phyloP scores from a whole-genome alignment of 2,888 invertebrate genomes.

The Leptura quadrifasciata region DNA sequence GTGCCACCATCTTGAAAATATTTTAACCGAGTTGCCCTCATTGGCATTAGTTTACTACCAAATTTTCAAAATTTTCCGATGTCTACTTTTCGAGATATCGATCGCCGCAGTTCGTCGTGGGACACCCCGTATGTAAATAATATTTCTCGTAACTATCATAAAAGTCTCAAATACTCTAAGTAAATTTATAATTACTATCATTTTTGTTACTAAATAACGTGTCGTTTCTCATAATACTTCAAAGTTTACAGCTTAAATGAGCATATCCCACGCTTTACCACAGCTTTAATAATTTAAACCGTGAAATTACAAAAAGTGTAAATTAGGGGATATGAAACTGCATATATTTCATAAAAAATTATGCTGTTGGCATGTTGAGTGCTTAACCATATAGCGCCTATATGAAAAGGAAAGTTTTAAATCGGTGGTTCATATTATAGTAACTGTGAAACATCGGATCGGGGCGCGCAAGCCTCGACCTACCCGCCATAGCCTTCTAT shows the following conservation, averaged over 20 bases:
- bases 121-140: too few species aligned
- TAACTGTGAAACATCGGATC: slow-evolving; percentile 50
- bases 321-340: slow-evolving; percentile 37
- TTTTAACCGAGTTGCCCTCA: too few species aligned
- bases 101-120: too few species aligned
- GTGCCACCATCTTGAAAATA: too few species aligned
- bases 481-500: slow-evolving; percentile 54
- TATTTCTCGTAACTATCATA: too few species aligned
- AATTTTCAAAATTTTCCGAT: too few species aligned
- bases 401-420: slow-evolving; percentile 55
- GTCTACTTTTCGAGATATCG: too few species aligned
- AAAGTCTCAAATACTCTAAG: too few species aligned
- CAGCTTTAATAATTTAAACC: slow-evolving; percentile 33
- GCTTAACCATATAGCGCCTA: slow-evolving; percentile 39
- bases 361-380: slow-evolving; percentile 28
- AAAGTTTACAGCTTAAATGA: background rate
- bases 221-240: too few species aligned
- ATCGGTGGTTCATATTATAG: slow-evolving; percentile 54
- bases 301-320: slow-evolving; percentile 34
- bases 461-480: slow-evolving; percentile 62
- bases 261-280: slow-evolving; percentile 12
- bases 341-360: slow-evolving; percentile 47
- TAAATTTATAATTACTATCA: too few species aligned
- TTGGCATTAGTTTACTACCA: too few species aligned
- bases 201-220: too few species aligned